These are phyloP conservation scores for Anthopleura xanthogrammica DNA, from an alignment of 92 coral and sea anemone genomes.

Conservation along the genomic window DNA sequence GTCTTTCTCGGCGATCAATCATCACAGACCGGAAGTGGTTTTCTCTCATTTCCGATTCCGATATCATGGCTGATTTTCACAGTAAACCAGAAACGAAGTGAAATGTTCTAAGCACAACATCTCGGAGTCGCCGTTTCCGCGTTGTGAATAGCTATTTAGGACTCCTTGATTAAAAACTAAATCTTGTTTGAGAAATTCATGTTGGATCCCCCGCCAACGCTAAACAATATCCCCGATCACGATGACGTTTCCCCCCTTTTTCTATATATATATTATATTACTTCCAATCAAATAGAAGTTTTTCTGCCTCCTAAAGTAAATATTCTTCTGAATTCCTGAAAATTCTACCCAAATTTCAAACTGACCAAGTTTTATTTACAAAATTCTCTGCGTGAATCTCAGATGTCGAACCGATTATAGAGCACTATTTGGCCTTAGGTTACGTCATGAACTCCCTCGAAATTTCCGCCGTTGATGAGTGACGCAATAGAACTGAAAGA, in stretches of 20 bases:
- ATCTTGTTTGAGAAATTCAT: not conserved
- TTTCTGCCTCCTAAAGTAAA: not conserved
- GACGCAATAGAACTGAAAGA: not conserved
- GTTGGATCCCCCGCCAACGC: conserved; percentile 5
- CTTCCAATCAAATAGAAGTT: not conserved
- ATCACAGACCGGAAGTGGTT: conserved; percentile 26
- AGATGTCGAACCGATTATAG: not conserved
- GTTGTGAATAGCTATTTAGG: conserved; percentile 3
- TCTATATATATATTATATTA: no score
- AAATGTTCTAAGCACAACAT: not conserved
- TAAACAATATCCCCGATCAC: no score
- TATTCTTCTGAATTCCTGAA: not conserved
- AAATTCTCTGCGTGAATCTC: not conserved
- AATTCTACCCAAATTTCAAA: not conserved
- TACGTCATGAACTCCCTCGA: conserved; percentile 3
- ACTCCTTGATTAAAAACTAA: not conserved
- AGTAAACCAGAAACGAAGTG: not conserved
- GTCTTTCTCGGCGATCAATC: conserved; percentile 20
- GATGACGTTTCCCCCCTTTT: not conserved
- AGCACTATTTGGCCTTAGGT: not conserved
- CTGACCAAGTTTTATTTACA: not conserved
- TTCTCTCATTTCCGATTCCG: conserved; percentile 12
- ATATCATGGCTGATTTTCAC: not conserved
- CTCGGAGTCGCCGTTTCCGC: not conserved
- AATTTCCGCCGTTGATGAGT: not conserved